Evolutionary conservation across 1,140 invertebrate species (phyloP).

Genomic region (Polypedilum vanderplanki): DNA sequence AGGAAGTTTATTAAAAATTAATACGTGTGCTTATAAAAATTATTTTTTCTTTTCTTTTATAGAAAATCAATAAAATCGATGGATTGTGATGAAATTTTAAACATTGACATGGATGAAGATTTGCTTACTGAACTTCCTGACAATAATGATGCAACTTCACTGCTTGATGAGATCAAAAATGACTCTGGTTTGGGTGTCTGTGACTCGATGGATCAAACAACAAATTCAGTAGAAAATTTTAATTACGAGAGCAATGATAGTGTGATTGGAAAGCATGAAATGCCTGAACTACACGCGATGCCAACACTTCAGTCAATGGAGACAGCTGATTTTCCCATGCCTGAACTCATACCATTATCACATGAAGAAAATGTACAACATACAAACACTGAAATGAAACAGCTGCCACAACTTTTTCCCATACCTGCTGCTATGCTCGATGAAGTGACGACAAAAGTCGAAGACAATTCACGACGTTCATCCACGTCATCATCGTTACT

Average conservation of each 20-base stretch:
- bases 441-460: not conserved
- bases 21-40: no score
- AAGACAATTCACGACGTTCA: not conserved
- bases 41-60: no score
- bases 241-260: not conserved
- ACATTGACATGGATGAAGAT: not conserved
- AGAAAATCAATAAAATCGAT: not conserved
- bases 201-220: not conserved
- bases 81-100: not conserved
- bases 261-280: not conserved
- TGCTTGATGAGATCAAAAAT: not conserved
- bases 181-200: not conserved
- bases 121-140: not conserved
- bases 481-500: not conserved
- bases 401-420: not conserved
- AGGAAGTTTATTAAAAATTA: no score
- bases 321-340: not conserved
- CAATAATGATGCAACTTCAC: not conserved
- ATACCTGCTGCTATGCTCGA: not conserved
- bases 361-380: not conserved
- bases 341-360: not conserved
- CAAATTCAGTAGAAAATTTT: not conserved
- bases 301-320: not conserved
- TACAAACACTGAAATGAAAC: not conserved
- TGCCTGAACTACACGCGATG: not conserved